A percentile compares a stretch with the other conserved stretches of the same genome.
Evolutionary conservation across 2,113 vertebrate genomes (phyloP).

Genomic region (Salminus brasiliensis): DNA sequence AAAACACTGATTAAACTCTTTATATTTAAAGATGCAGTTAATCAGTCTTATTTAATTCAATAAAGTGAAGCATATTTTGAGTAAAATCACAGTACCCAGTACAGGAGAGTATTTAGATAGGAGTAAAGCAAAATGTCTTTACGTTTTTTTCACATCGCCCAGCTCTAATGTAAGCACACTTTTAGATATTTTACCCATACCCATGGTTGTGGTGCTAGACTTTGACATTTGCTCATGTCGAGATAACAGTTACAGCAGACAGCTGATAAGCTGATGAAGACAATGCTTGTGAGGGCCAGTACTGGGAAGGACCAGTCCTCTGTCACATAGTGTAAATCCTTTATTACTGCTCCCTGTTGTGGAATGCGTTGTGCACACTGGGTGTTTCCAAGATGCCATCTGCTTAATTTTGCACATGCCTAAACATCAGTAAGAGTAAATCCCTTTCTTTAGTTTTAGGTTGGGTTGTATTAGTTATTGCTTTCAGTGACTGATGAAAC

Average conservation of each 20-base stretch:
- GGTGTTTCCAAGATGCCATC: slow-evolving; percentile 26
- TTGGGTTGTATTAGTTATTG: neutral
- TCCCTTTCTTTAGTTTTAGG: neutral
- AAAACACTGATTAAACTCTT: no score
- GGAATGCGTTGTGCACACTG: slow-evolving; percentile 29
- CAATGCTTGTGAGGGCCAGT: neutral
- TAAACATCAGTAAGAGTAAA: neutral
- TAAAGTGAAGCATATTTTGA: no score
- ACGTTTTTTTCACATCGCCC: no score
- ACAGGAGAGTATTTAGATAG: no score
- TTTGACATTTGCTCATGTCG: neutral
- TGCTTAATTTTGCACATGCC: neutral
- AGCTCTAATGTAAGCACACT: neutral
- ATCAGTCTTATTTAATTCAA: no score
- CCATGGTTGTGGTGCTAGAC: neutral
- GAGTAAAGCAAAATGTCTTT: no score
- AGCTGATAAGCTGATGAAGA: neutral
- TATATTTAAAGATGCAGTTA: no score
- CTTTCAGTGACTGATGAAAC: neutral
- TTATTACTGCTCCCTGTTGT: slow-evolving; percentile 36
- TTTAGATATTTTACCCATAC: neutral
- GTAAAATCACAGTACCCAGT: no score
- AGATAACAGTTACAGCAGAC: neutral
- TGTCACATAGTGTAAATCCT: neutral
- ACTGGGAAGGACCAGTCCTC: neutral